phyloP scores from a whole-genome alignment of 2,888 invertebrate species.

The Hipparchia semele region DNA sequence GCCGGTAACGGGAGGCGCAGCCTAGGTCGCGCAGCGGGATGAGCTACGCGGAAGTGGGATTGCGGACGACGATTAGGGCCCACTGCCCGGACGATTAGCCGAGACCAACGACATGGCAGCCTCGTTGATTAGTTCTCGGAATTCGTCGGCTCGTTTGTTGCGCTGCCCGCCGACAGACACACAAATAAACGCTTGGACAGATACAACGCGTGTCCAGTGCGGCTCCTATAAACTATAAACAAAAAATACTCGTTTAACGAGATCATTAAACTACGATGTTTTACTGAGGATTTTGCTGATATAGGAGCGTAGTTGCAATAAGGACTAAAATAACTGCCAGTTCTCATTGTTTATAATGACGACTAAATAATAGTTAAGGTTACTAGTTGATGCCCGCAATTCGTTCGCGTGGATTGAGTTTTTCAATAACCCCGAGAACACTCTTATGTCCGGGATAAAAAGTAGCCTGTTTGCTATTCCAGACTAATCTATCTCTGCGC shows the following conservation, averaged over 20 bases:
- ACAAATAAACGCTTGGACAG: neutral
- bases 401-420: too few relatives aligned
- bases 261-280: too few relatives aligned
- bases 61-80: constrained; percentile 36
- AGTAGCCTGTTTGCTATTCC: too few relatives aligned
- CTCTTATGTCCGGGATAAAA: too few relatives aligned
- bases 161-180: constrained; percentile 9
- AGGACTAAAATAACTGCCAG: too few relatives aligned
- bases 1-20: constrained; percentile 68
- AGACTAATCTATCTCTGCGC: too few relatives aligned
- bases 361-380: too few relatives aligned
- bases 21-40: constrained; percentile 80
- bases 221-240: neutral
- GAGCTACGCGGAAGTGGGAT: constrained; percentile 79
- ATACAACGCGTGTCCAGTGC: neutral
- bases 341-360: too few relatives aligned
- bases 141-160: constrained; percentile 17
- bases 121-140: constrained; percentile 34
- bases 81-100: constrained; percentile 10
- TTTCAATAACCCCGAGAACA: too few relatives aligned
- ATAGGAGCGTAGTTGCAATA: too few relatives aligned
- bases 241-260: neutral
- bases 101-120: constrained; percentile 10
- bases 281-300: too few relatives aligned
- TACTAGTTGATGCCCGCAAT: too few relatives aligned